These are phyloP conservation scores for Tauraco erythrolophus DNA, from an alignment of 2,113 vertebrate genomes.

Conservation along the genomic window DNA sequence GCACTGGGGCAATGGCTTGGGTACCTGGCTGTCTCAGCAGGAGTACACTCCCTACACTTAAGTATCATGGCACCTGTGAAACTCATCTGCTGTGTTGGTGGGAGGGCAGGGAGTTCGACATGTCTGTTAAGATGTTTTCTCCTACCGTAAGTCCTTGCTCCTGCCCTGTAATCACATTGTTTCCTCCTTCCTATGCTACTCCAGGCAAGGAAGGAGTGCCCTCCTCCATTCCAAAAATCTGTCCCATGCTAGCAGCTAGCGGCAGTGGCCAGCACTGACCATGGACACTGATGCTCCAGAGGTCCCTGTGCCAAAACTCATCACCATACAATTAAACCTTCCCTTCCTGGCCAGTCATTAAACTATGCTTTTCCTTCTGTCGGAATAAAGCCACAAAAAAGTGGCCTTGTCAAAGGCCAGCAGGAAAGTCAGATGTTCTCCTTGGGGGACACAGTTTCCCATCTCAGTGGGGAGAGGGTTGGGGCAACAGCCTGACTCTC, in stretches of 20 bases:
- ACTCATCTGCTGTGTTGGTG: neutral
- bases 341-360: neutral
- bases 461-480: neutral
- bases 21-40: neutral
- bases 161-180: neutral
- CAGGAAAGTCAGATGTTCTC: conserved; percentile 26
- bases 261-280: neutral
- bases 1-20: rapidly evolving
- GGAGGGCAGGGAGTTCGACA: neutral
- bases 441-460: neutral
- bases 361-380: neutral
- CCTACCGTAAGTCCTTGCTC: neutral
- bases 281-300: neutral
- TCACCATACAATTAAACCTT: neutral
- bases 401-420: neutral
- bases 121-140: rapidly evolving
- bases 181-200: neutral
- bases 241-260: neutral
- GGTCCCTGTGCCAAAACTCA: neutral
- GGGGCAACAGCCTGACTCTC: neutral
- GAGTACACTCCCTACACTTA: rapidly evolving
- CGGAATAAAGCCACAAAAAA: neutral
- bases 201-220: neutral
- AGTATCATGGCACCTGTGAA: neutral
- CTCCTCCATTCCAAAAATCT: neutral